Conservation (phyloP, 2,797 vertebrate species). For the Gadopsis marmoratus region DNA sequence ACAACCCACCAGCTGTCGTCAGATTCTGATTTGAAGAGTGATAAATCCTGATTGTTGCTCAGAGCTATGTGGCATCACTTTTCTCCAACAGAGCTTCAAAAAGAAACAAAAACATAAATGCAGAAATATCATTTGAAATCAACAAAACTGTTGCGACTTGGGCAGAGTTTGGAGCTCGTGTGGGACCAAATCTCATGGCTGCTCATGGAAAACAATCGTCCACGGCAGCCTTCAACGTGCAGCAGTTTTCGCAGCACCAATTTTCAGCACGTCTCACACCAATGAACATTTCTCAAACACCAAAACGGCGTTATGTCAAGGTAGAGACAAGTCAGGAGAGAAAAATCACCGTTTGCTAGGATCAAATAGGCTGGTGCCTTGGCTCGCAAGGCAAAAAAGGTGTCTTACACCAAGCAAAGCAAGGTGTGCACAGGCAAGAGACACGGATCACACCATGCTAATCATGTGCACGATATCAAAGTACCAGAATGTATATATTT, state of each 20-base stretch:
- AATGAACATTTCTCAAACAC: background rate
- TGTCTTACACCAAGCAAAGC: background rate
- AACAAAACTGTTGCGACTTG: background rate
- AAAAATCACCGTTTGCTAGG: constrained; percentile 8
- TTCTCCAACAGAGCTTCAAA: background rate
- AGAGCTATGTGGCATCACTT: no score
- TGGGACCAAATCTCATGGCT: background rate
- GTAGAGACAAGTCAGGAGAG: constrained; percentile 1
- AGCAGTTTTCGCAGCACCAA: no score
- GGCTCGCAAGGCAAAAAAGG: constrained; percentile 4
- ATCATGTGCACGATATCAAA: background rate
- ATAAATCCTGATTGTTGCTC: no score
- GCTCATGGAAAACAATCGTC: background rate
- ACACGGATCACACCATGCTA: no score
- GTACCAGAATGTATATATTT: background rate
- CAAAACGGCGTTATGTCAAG: background rate
- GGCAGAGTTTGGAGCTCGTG: background rate
- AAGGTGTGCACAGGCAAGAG: background rate
- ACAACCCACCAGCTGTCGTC: no score
- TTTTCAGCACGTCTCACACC: background rate
- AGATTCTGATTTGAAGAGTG: no score
- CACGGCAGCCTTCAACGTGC: background rate
- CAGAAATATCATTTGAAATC: background rate
- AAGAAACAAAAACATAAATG: background rate
- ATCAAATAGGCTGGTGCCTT: constrained; percentile 8